A percentile compares a stretch with the other conserved stretches of the same genome.
Evolutionary conservation across 1,140 invertebrate genomes (phyloP).

Genomic region (Homalodisca vitripennis): DNA sequence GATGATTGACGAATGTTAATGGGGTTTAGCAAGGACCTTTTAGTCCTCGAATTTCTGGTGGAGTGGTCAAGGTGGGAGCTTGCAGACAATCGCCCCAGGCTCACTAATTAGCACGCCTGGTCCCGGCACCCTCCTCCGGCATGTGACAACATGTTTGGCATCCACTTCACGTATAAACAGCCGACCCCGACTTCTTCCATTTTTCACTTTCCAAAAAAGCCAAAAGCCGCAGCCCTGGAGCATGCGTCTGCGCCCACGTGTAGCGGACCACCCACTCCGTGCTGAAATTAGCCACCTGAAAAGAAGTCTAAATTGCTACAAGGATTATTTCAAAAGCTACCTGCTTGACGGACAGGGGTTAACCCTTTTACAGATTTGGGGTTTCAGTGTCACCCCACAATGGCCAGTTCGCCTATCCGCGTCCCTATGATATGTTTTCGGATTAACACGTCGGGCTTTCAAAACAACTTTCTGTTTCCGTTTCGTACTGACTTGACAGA

Average conservation of each 20-base stretch:
- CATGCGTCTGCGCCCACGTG: not conserved
- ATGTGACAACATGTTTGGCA: not conserved
- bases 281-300: not conserved
- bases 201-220: not conserved
- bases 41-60: too few species aligned
- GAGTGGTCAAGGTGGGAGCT: too few species aligned
- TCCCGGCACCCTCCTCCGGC: not conserved
- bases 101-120: not conserved
- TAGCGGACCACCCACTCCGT: not conserved
- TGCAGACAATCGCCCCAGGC: too few species aligned
- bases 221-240: not conserved
- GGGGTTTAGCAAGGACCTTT: too few species aligned
- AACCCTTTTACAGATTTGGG: not conserved
- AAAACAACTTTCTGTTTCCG: not conserved
- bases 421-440: not conserved
- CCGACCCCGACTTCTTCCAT: not conserved
- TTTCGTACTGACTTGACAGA: too few species aligned
- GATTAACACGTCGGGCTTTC: not conserved
- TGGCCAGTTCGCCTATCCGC: too few species aligned
- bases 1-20: too few species aligned
- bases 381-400: not conserved
- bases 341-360: not conserved
- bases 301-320: not conserved
- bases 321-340: too few species aligned
- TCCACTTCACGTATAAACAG: not conserved